Conservation (phyloP, 1,140 invertebrate species). For the Ylistrum balloti region DNA sequence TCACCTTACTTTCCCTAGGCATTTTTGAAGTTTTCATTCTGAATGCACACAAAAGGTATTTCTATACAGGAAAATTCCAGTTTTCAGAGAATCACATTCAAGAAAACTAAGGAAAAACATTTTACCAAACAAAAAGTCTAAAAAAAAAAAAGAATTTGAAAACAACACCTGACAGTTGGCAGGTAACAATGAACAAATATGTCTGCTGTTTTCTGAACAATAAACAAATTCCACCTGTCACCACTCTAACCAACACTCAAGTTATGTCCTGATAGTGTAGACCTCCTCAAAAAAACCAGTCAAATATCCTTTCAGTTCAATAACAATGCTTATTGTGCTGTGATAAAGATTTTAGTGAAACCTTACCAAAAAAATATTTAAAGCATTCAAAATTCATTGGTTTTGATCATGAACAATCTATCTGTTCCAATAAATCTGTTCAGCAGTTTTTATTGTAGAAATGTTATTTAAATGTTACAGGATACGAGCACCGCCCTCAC, state of each 20-base stretch:
- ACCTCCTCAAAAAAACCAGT: background rate
- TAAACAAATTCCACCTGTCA: background rate
- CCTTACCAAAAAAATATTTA: background rate
- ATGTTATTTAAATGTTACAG: background rate
- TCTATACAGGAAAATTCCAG: too few species aligned
- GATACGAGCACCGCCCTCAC: background rate
- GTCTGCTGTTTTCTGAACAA: background rate
- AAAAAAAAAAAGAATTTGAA: background rate
- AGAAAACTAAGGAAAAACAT: too few species aligned
- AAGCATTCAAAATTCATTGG: too few species aligned
- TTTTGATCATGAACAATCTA: background rate
- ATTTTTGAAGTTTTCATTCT: too few species aligned
- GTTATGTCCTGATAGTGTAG: background rate
- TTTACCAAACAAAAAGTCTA: too few species aligned
- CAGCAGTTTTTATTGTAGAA: background rate
- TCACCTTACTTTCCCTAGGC: too few species aligned
- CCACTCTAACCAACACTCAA: background rate
- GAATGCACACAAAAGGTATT: too few species aligned
- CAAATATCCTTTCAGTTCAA: background rate
- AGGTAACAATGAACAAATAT: conserved; percentile 11
- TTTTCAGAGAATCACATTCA: too few species aligned
- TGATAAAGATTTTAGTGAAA: background rate
- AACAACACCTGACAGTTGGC: background rate
- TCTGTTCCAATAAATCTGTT: background rate
- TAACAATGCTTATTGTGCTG: background rate